Base-by-base conservation (phyloP, 2,888 invertebrate genomes). In the Lamellibrachia satsuma region DNA sequence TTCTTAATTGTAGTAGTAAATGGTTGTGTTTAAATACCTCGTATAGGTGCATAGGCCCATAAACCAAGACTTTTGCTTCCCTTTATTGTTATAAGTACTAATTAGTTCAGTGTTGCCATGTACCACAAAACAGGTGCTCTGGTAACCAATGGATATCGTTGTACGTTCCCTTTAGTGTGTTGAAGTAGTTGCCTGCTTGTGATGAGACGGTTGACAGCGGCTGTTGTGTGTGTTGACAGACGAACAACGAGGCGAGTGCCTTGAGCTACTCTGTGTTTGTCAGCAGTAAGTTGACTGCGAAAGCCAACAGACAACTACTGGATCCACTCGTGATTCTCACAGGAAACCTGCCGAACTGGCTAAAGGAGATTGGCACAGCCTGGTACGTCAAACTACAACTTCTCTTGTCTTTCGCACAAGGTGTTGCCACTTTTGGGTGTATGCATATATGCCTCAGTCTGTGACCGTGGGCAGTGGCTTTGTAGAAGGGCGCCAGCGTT, bases 301-400 rank as follows among this genome's bases (percentile, higher is more conserved):
- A 99, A 97, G 99, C 99, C 3, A 99, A 98, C 96, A 97, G 99
- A 92, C 99, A 99, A 96, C 97, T 99, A 91, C 99, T 99, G 97
- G 99, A 99, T 97, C 99, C 99, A 7, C 97, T 99, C 93, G 99
- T 99, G 8, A 99, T 99, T 94, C 99, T 99, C 98, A 97, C 99
- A 0, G 99, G 99, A 94, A 99, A 99, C 97, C 97, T 99, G 94
- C 99, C 99, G 0, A 98, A 98, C 92, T 99, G 99, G 99, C 97
- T 99, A 94, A 98, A 98, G 95, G 98, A 98, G 97, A 98, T 99
- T 92, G 98, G 98, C 92, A 97, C 98, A 95, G 98, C 98, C 92
- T 98, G 98, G 98, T 98, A 94, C 97, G 97, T 96, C 52, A 52
- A 60, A 90, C 39, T 92, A 75, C n/a, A 11, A 91, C 90, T 75